phyloP scores from a whole-genome alignment of 2,888 invertebrate genomes.

The Cyaniris semiargus region DNA sequence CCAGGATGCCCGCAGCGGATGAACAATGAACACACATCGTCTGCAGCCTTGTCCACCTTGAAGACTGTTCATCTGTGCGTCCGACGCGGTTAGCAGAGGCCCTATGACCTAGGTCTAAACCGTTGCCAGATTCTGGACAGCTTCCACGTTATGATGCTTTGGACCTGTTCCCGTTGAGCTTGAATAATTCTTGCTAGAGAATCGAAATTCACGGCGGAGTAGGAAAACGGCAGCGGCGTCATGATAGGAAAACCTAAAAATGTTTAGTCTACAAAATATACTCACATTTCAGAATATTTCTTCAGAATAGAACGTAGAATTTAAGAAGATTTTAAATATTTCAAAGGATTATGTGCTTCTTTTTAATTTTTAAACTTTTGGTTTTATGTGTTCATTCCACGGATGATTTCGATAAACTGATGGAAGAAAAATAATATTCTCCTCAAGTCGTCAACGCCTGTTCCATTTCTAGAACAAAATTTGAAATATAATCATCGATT shows the following conservation, averaged over 20 bases:
- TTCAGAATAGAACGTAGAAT: slow-evolving; percentile 13
- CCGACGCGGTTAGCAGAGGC: neutral
- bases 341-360: neutral
- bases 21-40: too few species aligned
- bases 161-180: neutral
- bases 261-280: neutral
- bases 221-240: neutral
- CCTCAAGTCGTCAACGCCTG: neutral
- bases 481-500: neutral
- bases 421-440: neutral
- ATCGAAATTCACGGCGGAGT: too few species aligned
- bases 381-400: neutral
- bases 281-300: neutral
- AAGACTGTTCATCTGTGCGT: neutral
- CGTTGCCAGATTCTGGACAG: neutral
- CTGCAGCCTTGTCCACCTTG: too few species aligned
- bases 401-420: slow-evolving; percentile 8
- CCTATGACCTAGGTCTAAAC: neutral
- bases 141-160: neutral
- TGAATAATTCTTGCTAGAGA: neutral
- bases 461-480: neutral
- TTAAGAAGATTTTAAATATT: neutral
- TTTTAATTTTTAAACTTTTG: neutral
- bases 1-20: too few species aligned
- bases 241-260: neutral